Evolutionary conservation across 2,888 invertebrate species (phyloP).

Genomic region (Operophtera brumata): DNA sequence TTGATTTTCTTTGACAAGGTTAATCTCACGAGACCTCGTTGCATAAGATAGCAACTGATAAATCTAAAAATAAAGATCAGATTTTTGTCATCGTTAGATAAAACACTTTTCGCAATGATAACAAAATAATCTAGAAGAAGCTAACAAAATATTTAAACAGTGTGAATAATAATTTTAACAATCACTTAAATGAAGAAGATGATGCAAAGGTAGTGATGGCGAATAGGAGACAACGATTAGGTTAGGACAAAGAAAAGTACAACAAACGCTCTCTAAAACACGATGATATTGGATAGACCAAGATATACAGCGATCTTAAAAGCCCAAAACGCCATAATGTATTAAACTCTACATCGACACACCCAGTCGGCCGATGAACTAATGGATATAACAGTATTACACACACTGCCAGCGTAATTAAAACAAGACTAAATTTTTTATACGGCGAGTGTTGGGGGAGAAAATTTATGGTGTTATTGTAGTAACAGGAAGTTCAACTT

Average conservation of each 20-base stretch:
- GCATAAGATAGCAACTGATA: conserved; percentile 10
- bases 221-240: background rate
- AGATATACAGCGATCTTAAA: background rate
- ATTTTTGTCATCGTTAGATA: background rate
- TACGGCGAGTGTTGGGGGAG: conserved; percentile 8
- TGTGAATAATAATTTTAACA: background rate
- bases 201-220: background rate
- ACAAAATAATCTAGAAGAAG: background rate
- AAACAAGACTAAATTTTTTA: conserved; percentile 33
- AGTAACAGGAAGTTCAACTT: conserved; percentile 14
- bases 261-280: background rate
- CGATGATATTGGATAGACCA: background rate
- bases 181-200: background rate
- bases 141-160: background rate
- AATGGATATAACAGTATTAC: conserved; percentile 39
- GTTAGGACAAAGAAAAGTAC: background rate
- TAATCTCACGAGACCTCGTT: background rate
- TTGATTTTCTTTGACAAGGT: conserved; percentile 20
- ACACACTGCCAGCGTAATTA: conserved; percentile 34
- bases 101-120: background rate
- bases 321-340: background rate
- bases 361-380: conserved; percentile 42
- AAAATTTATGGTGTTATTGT: conserved; percentile 28
- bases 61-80: background rate
- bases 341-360: conserved; percentile 20